phyloP scores from a whole-genome alignment of 2,888 invertebrate species.

The Tridacna gigas region DNA sequence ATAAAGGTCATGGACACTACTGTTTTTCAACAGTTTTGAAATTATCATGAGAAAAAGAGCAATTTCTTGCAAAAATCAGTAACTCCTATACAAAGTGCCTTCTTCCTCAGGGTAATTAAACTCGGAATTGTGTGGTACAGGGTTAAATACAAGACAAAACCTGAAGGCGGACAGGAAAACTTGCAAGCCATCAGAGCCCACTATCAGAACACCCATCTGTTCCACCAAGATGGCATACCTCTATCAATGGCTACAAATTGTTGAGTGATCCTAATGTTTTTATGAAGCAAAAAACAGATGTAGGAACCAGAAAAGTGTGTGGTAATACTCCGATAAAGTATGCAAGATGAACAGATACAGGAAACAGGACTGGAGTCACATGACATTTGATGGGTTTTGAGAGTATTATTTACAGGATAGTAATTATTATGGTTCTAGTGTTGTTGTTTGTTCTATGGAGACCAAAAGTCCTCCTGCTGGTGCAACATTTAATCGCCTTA shows the following conservation, averaged over 20 bases:
- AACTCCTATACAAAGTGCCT: not conserved
- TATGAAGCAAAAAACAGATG: conserved; percentile 9
- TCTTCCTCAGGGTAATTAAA: not conserved
- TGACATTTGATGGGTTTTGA: too few relatives aligned
- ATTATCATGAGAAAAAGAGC: not conserved
- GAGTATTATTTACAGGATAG: too few relatives aligned
- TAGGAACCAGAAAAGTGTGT: not conserved
- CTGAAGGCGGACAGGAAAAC: not conserved
- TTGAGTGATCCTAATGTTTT: conserved; percentile 15
- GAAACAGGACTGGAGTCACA: not conserved
- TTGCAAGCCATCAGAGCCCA: not conserved
- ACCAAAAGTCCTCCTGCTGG: too few relatives aligned
- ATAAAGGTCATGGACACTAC: too few relatives aligned
- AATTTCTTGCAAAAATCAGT: not conserved
- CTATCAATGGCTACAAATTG: conserved; percentile 1
- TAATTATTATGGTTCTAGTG: too few relatives aligned
- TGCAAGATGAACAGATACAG: not conserved
- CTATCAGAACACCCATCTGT: not conserved
- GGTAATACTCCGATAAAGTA: not conserved
- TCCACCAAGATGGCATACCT: not conserved
- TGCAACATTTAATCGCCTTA: too few relatives aligned
- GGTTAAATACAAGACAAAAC: not conserved
- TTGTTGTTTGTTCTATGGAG: too few relatives aligned
- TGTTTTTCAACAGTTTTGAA: too few relatives aligned
- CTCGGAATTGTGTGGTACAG: not conserved